Conservation (phyloP, 2,113 vertebrate species). For the Elaphurus davidianus region DNA sequence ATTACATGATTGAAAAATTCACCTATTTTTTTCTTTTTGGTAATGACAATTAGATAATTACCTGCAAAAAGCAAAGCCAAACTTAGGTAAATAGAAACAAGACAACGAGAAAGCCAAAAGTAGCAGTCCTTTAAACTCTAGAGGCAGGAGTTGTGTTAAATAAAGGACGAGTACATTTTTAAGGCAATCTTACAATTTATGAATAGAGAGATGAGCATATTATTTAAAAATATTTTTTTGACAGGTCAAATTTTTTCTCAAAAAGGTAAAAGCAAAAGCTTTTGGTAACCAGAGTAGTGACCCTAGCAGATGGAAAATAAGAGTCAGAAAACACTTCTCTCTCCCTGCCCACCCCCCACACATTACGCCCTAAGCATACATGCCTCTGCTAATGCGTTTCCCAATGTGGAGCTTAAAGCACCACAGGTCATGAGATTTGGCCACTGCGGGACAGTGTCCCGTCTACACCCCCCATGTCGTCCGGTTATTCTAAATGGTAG, state of each 20-base stretch:
- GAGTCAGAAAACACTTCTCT: background rate
- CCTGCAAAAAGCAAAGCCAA: constrained; percentile 80
- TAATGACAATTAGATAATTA: constrained; percentile 94
- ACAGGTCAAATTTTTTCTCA: background rate
- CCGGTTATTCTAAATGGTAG: background rate
- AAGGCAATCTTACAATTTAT: background rate
- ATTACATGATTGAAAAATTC: constrained; percentile 92
- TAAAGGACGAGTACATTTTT: background rate
- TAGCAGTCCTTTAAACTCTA: background rate
- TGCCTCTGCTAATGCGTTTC: background rate
- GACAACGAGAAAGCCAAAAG: background rate
- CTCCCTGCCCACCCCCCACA: too few species aligned
- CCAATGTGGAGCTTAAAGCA: accelerated
- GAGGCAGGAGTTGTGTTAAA: background rate
- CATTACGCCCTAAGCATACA: background rate
- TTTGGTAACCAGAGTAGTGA: background rate
- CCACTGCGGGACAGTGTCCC: background rate
- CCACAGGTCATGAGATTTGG: background rate
- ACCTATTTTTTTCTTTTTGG: constrained; percentile 94
- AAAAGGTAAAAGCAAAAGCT: constrained; percentile 12
- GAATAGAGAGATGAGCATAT: background rate
- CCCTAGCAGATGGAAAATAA: background rate
- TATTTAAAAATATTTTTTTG: background rate
- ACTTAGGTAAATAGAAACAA: background rate
- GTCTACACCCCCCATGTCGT: accelerated